Percentiles rank a stretch among this genome's conserved stretches.
Conservation (phyloP, 1,140 invertebrate species). For the Laupala kohalensis region DNA sequence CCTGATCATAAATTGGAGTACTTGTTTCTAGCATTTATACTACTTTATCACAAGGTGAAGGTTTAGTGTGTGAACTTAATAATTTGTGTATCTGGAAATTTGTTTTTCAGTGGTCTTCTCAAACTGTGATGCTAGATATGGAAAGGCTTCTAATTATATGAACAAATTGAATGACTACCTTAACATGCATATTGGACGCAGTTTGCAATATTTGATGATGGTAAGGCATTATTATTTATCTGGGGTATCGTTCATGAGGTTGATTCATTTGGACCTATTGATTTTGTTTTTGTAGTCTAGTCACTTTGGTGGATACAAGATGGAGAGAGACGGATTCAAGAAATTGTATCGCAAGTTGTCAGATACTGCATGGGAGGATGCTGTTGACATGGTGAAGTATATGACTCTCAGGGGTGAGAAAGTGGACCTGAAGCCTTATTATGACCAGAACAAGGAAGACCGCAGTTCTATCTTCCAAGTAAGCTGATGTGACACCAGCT, state of each 20-base stretch:
- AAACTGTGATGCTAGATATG: constrained; percentile 55
- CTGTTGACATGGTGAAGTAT: constrained; percentile 60
- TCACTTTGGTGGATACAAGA: constrained; percentile 62
- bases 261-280: background rate
- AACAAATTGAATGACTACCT: constrained; percentile 42
- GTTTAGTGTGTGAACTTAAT: too few species aligned
- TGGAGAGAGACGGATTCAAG: constrained; percentile 60
- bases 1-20: too few species aligned
- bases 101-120: background rate
- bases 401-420: constrained; percentile 53
- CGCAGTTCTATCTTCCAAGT: background rate
- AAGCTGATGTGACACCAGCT: background rate
- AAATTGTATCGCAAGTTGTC: constrained; percentile 58
- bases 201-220: constrained; percentile 59
- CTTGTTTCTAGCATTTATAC: too few species aligned
- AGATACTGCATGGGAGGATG: constrained; percentile 57
- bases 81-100: background rate
- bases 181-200: constrained; percentile 48
- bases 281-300: constrained; percentile 32
- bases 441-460: background rate
- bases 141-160: constrained; percentile 35
- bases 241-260: background rate
- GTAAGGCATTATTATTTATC: constrained; percentile 13
- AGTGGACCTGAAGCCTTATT: constrained; percentile 31
- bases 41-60: too few species aligned